Evolutionary conservation across 2,888 invertebrate genomes (phyloP), one percentile per base, ranked within the genome.

Genomic region (Lysandra coridon): DNA sequence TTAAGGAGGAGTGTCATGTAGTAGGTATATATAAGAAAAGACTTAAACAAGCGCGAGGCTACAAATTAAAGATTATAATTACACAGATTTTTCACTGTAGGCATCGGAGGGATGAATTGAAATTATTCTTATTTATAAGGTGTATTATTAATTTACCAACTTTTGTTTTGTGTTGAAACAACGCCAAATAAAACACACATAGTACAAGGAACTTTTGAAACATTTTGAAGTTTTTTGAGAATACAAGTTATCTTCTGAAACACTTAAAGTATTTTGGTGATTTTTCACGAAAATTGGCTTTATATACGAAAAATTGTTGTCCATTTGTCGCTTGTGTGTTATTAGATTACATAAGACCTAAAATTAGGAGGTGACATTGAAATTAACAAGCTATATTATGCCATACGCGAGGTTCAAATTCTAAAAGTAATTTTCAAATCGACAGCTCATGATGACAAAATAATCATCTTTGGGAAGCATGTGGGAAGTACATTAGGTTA

Each of bases 271-370:
- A 57, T 53, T 53, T 76, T 76, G 76, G 44, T 30, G 17, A 30
- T 33, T 76, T 76, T 33, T 76, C 33, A 53, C 76, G 53, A 57
- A 76, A 53, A 76, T 33, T 17, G 33, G 4, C 30, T 53, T 76
- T 76, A 76, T 76, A 76, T 53, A 76, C 69, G 76, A 12, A 49
- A 44, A 30, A 2, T 83, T 80, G 49, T 5, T 76, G 57, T 57
- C 2, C 6, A 33, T 53, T 57, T 57, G 57, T 53, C 33, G 30
- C 12, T 33, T 5, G 33, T 57, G 17, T 76, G 57, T 76, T 49
- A 76, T 76, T 76, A 76, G 23, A 57, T 76, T 53, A 57, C 53
- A 76, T 33, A 17, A 76, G 30, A 57, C 69, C 69, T 69, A 17
- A 33, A 33, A 76, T 76, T 76, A 76, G 75, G 30, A 40, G 40